Conservation (phyloP, 2,797 vertebrate genomes). For the Anguilla megastoma region DNA sequence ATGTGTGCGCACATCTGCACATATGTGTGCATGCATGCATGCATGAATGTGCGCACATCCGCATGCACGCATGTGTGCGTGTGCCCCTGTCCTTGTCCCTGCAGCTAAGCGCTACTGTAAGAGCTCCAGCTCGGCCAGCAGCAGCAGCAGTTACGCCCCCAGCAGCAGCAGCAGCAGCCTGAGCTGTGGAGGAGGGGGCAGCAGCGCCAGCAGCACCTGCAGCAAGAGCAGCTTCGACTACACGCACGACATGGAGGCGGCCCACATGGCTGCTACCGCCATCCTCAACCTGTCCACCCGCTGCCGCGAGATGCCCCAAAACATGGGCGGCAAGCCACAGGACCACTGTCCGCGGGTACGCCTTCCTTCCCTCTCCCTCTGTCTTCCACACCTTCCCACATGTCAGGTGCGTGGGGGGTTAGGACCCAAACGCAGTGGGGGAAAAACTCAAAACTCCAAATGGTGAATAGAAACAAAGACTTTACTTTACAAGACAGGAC, state of each 20-base stretch:
- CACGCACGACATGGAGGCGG: slow-evolving; percentile 96
- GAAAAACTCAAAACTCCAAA: slow-evolving; percentile 2
- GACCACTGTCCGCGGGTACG: slow-evolving; percentile 92
- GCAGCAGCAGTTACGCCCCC: slow-evolving; percentile 96
- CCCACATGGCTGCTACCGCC: slow-evolving; percentile 97
- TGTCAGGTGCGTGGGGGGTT: too few species aligned
- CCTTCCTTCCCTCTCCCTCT: slow-evolving; percentile 23
- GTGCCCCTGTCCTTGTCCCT: slow-evolving; percentile 21
- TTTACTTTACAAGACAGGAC: too few species aligned
- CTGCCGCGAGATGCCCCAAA: slow-evolving; percentile 95
- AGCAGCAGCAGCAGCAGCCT: slow-evolving; percentile 94
- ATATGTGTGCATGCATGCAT: background rate
- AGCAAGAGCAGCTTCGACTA: slow-evolving; percentile 99
- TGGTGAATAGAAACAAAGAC: too few species aligned
- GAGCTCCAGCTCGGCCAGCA: slow-evolving; percentile 96
- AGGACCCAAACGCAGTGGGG: too few species aligned
- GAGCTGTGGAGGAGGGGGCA: slow-evolving; percentile 85
- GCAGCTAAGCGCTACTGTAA: slow-evolving; percentile 97
- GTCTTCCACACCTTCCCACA: background rate
- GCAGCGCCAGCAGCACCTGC: slow-evolving; percentile 98
- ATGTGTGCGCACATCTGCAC: slow-evolving; percentile 16
- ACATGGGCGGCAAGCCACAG: slow-evolving; percentile 89
- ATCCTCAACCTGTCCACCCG: slow-evolving; percentile 97
- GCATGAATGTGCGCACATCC: background rate
- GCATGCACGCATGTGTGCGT: too few species aligned